A percentile compares a stretch with the other conserved stretches of the same genome.
These are phyloP conservation scores for Microctonus hyperodae DNA, from an alignment of 2,888 invertebrate species.

Conservation along the genomic window DNA sequence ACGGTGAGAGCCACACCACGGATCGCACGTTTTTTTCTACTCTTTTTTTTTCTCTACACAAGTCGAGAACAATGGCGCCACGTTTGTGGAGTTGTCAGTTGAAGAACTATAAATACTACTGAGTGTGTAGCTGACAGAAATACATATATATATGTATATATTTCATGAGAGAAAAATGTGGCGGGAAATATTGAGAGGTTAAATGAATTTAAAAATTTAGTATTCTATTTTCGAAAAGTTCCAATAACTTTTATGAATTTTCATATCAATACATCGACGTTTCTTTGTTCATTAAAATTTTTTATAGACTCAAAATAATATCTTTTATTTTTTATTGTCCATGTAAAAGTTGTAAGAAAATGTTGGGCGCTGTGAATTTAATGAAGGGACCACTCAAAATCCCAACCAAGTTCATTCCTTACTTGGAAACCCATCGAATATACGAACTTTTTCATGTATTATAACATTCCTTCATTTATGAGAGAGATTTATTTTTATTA, in stretches of 20 bases:
- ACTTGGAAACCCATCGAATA: conserved; percentile 72
- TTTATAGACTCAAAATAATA: background rate
- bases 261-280: background rate
- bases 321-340: background rate
- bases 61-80: background rate
- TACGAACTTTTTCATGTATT: conserved; percentile 71
- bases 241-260: no score
- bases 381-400: conserved; percentile 39
- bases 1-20: background rate
- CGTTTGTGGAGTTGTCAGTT: background rate
- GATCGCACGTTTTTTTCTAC: no score
- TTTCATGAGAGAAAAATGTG: no score
- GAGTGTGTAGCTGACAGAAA: background rate
- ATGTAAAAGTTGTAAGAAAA: conserved; percentile 3
- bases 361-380: conserved; percentile 39
- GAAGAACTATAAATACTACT: background rate
- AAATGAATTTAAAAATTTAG: no score
- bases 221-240: no score
- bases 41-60: background rate
- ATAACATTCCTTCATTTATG: conserved; percentile 1
- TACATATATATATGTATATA: background rate
- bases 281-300: background rate
- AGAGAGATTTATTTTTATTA: background rate
- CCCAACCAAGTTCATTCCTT: conserved; percentile 67
- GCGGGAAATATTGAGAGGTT: no score